Percentiles rank a stretch among this genome's conserved stretches.
phyloP scores from a whole-genome alignment of 2,888 invertebrate genomes.

The Idaea biselata region DNA sequence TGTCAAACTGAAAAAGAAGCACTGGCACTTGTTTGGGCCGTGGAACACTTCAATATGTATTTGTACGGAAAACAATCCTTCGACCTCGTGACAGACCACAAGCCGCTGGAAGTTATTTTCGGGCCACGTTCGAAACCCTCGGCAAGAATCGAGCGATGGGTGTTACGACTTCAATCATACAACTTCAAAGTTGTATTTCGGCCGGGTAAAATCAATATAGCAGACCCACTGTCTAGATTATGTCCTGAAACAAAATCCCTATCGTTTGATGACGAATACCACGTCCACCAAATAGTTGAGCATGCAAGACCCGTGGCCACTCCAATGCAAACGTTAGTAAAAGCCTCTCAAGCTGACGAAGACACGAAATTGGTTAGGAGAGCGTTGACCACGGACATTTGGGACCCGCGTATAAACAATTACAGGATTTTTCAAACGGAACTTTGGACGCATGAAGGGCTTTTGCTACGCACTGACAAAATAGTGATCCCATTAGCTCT shows the following conservation, averaged over 20 bases:
- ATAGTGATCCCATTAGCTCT: constrained; percentile 26
- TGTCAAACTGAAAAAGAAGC: constrained; percentile 27
- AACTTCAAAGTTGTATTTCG: constrained; percentile 19
- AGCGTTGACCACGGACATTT: constrained; percentile 18
- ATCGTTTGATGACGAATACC: background rate
- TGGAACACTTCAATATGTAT: constrained; percentile 27
- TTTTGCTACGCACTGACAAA: constrained; percentile 26
- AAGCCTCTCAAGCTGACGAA: constrained; percentile 12
- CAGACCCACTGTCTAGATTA: constrained; percentile 22
- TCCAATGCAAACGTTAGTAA: constrained; percentile 12
- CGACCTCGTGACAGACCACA: constrained; percentile 24
- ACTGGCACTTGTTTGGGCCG: constrained; percentile 19
- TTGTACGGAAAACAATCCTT: constrained; percentile 18
- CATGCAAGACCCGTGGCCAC: constrained; percentile 17
- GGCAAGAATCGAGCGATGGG: constrained; percentile 30
- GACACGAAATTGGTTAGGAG: constrained; percentile 19
- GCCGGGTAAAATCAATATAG: constrained; percentile 28
- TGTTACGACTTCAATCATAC: constrained; percentile 28
- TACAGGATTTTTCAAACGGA: constrained; percentile 36
- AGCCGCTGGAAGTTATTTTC: constrained; percentile 24
- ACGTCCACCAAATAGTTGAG: constrained; percentile 22
- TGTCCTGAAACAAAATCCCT: constrained; percentile 3
- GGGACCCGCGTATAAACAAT: constrained; percentile 23
- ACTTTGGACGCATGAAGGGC: constrained; percentile 34
- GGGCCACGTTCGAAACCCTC: constrained; percentile 27